Evolutionary conservation across 2,888 invertebrate species (phyloP), one percentile per base, ranked within the genome.

Genomic region (Colostygia pectinataria): DNA sequence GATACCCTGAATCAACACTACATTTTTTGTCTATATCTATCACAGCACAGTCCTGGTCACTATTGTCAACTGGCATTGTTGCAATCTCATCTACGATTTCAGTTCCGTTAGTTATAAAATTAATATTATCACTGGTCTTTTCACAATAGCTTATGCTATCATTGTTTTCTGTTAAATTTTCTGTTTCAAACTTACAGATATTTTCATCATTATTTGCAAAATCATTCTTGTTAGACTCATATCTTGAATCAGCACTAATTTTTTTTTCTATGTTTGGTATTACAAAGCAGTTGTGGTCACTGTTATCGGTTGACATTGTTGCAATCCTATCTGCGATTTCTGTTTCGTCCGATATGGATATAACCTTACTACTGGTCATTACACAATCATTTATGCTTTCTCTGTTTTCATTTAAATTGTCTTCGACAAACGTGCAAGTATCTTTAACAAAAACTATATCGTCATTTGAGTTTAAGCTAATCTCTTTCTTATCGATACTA

Each of bases 1-100:
- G 46, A 14, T 36, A 47, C 12, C 46, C 52, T 20, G 44, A 23
- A 39, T 45, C 46, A 37, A 36, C 27, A 28, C 28, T 37, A 28
- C 5, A 14, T 28, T 31, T 45, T 38, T 28, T 15, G 18, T 47
- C 29, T 7, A 32, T 3, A 12, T 18, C 2, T 29, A 24, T 13
- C 24, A 12, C 14, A 3, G 23, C 12, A 7, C 8, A 24, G 4
- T 13, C 14, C 5, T 29, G 12, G 32, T 18, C n/a, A 13, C 4
- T 28, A 14, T 9, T 28, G 6, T 14, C n/a, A 8, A 18, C 9
- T 3, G 13, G 9, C 6, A n/a, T 32, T 4, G 1, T 34, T 27
- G 4, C 25, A 7, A 7, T 39, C 6, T 18, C 13, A 14, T 33
- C 33, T 27, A 31, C 12, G 0, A 18, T 29, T 24, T 39, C n/a